Base-by-base conservation (phyloP, 1,140 invertebrate species). In the Hesperophylax magnus region DNA sequence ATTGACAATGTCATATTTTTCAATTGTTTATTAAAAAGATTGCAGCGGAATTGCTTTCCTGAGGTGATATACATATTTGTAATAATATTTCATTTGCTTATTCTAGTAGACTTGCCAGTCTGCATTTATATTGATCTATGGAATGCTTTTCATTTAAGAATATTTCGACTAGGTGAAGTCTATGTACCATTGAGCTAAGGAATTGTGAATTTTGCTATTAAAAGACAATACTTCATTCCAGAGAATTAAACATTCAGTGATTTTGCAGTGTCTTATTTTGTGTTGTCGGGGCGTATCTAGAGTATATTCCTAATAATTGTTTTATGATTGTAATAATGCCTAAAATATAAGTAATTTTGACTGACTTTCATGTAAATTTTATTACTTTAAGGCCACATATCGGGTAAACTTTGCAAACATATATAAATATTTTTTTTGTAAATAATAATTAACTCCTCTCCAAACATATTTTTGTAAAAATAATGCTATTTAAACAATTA, bases 211-310 rank as follows among this genome's bases (percentile, higher is more conserved):
- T 60, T 75, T 58, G 72, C 56, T 34, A 31, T 39, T 75, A 75
- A 75, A 75, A 75, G 72, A 75, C 56, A 75, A 67, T 78, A 65
- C 27, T 67, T 67, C 77, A 78, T 78, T 78, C 77, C 77, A 78
- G 69, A 78, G 77, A 78, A 53, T 78, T 52, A 22, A 63, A 47
- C 47, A 77, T 78, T 67, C 61, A 54, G 77, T 78, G 77, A 78
- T 78, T 78, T 77, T 52, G 27, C 77, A 78, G 77, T 78, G 77
- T 58, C 77, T 78, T 78, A 78, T 53, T 52, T 77, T 47, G 5
- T 47, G 58, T 77, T 72, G 69, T 72, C 17, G 27, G 63, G 39
- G 39, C 8, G 34, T 47, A 31, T 67, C n/a, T 61, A 24, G 58
- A 61, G 24, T 24, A 24, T 61, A 61, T 24, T 61, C 20, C 14